Conservation (phyloP, 1,140 invertebrate genomes). For the Aphidius gifuensis region DNA sequence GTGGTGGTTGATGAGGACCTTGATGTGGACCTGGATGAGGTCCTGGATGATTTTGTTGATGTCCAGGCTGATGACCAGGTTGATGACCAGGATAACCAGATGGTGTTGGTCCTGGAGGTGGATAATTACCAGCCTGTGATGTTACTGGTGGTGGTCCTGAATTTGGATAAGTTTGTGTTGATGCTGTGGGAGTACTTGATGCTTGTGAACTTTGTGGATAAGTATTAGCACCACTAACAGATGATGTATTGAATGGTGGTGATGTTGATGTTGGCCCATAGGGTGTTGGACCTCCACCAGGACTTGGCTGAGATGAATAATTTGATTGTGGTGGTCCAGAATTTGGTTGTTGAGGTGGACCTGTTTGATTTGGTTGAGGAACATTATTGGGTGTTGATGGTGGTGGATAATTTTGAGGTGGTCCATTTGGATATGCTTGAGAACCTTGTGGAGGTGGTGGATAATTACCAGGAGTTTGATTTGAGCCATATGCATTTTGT, state of each 20-base stretch:
- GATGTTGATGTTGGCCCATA: constrained; percentile 49
- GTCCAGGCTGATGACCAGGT: constrained; percentile 34
- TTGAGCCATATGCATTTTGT: constrained; percentile 47
- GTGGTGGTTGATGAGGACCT: constrained; percentile 36
- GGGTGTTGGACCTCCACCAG: constrained; percentile 43
- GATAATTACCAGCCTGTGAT: constrained; percentile 43
- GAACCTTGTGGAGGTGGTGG: constrained; percentile 43
- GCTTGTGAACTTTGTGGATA: constrained; percentile 51
- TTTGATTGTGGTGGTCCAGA: constrained; percentile 42
- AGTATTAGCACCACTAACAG: constrained; percentile 45
- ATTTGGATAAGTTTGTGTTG: constrained; percentile 53
- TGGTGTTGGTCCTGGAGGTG: constrained; percentile 43
- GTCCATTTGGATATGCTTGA: constrained; percentile 50
- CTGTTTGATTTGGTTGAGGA: constrained; percentile 42
- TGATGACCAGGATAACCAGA: constrained; percentile 44
- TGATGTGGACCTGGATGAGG: constrained; percentile 27
- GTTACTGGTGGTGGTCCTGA: constrained; percentile 46
- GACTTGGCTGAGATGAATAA: constrained; percentile 50
- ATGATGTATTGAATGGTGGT: constrained; percentile 46
- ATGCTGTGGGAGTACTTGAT: constrained; percentile 48
- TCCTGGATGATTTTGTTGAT: constrained; percentile 27
- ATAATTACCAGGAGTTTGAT: constrained; percentile 46
- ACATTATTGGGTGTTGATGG: constrained; percentile 41
- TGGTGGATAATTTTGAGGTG: constrained; percentile 48
- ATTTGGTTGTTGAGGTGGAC: constrained; percentile 43